Conservation (phyloP, 1,140 invertebrate genomes). For the Ectropis grisescens region DNA sequence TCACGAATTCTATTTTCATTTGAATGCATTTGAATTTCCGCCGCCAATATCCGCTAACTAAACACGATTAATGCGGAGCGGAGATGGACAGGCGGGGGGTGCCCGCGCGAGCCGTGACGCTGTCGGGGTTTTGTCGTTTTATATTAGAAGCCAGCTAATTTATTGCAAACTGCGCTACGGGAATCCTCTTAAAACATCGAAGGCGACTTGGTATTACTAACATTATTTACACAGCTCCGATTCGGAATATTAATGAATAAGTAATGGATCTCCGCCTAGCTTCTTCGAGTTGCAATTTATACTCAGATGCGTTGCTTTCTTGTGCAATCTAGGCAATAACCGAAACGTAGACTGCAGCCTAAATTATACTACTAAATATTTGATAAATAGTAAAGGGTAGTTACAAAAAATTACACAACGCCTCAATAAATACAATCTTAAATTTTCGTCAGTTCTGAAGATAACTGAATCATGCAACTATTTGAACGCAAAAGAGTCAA, state of each 20-base stretch:
- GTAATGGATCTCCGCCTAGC: too few species aligned
- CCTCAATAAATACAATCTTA: too few species aligned
- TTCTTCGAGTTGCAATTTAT: too few species aligned
- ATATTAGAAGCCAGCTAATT: constrained; percentile 62
- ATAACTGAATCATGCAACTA: too few species aligned
- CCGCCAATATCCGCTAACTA: constrained; percentile 72
- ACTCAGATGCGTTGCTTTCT: too few species aligned
- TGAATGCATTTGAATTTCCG: constrained; percentile 72
- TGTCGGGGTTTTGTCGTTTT: constrained; percentile 59
- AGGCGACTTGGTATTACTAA: constrained; percentile 15
- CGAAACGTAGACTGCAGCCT: too few species aligned
- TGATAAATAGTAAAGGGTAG: too few species aligned
- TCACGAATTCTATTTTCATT: constrained; percentile 69
- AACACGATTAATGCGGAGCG: constrained; percentile 70
- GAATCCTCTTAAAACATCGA: constrained; percentile 35
- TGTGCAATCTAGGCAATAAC: too few species aligned
- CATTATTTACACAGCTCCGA: constrained; percentile 13
- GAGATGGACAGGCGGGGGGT: constrained; percentile 56
- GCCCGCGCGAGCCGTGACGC: constrained; percentile 30
- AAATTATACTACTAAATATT: too few species aligned
- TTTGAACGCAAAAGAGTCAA: too few species aligned
- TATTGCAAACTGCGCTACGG: constrained; percentile 51
- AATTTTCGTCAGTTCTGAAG: too few species aligned
- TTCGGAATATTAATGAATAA: constrained; percentile 2
- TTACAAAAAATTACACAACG: too few species aligned